Base-by-base conservation (phyloP, 53 echinoderm and acorn worm species). In the Temnopleurus reevesii region DNA sequence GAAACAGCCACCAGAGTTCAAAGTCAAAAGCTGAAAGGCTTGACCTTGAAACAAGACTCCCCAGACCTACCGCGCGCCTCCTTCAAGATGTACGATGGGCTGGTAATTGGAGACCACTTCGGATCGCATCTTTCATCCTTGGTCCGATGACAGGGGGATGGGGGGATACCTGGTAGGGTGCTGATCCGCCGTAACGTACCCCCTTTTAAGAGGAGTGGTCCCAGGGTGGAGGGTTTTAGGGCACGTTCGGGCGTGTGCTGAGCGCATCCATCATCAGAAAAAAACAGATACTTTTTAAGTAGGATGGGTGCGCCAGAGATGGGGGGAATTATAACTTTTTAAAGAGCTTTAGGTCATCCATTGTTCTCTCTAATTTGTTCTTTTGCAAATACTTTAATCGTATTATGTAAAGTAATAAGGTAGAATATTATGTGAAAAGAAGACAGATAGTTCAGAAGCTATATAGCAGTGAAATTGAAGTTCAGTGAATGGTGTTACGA, bases 21-120 rank as follows among this genome's bases (percentile, higher is more conserved):
- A 81, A 51, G 81, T 81, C 81, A 45, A 46, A 81, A 51, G 81
- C 81, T 53, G 81, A 47, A 53, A 81, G 53, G 81, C 81, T 81
- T 81, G 81, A 81, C 81, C 81, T 81, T 81, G 81, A 53, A 81
- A 81, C 45, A 28, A 21, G 81, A 81, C 53, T 25, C 81, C 1
- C 27, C 54, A 12, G 60, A 59, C 81, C 81, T 43, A 81, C 81
- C 81, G 45, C 45, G 24, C 81, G 47, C 77, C 24, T 17, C 31
- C 31, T 34, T 31, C 12, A 77, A 77, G 77, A 77, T 77, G 77
- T 77, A 44, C 77, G 43, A 44, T 25, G 2, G 17, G 9, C 44
- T 45, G 43, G 77, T 77, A 77, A 77, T 45, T 24, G 43, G 77
- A 77, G 43, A 77, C 77, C 77, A 31, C 45, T 44, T 77, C 34